Conservation (phyloP, 2,888 invertebrate species). For the Chloroclysta siterata region DNA sequence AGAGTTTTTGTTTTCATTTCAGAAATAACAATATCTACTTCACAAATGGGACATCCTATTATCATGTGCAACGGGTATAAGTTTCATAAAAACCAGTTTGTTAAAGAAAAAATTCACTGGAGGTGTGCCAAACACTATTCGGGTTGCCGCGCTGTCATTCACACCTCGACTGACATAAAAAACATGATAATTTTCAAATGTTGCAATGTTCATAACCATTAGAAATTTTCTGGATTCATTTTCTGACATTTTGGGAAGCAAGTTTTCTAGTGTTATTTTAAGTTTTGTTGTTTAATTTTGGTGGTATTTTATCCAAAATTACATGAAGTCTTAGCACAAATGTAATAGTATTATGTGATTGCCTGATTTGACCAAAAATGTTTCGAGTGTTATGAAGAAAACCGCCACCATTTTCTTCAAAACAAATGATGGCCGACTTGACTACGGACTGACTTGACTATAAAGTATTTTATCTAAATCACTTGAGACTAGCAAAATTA, state of each 20-base stretch:
- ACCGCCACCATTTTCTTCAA: no score
- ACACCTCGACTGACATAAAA: background rate
- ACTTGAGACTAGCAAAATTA: no score
- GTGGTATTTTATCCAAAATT: no score
- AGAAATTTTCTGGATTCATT: background rate
- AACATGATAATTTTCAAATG: conserved; percentile 3
- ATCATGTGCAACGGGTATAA: conserved; percentile 14
- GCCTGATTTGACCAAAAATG: no score
- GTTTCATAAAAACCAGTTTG: background rate
- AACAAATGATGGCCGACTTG: no score
- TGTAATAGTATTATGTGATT: no score
- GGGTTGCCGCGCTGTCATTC: conserved; percentile 3
- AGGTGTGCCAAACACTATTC: background rate
- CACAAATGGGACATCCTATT: conserved; percentile 8
- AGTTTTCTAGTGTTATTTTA: background rate
- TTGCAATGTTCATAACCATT: background rate
- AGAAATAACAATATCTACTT: conserved; percentile 1
- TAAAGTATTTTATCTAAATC: no score
- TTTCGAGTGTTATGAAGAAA: no score
- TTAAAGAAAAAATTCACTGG: background rate
- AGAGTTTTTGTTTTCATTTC: background rate
- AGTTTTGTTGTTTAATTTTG: no score
- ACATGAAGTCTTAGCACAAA: no score
- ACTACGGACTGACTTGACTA: no score
- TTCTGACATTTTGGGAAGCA: background rate